phyloP scores from a whole-genome alignment of 2,113 vertebrate genomes.

The Etheostoma cragini region DNA sequence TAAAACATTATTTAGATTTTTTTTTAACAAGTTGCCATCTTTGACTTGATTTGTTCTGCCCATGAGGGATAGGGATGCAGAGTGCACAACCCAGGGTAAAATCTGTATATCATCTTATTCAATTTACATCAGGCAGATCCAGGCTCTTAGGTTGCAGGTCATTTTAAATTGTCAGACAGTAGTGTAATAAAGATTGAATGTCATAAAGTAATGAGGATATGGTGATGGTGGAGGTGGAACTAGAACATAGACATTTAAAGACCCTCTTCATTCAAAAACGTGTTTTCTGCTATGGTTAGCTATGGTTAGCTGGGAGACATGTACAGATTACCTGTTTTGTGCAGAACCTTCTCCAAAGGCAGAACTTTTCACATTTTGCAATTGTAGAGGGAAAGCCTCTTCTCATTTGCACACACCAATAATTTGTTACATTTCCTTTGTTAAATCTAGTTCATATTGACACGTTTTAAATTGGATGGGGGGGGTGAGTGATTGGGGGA shows the following conservation, averaged over 20 bases:
- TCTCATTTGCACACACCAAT: neutral
- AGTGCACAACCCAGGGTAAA: neutral
- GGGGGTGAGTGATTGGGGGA: neutral
- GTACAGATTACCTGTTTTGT: neutral
- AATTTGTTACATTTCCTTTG: neutral
- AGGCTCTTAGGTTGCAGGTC: neutral
- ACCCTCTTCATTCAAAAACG: neutral
- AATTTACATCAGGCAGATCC: neutral
- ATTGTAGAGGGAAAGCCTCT: neutral
- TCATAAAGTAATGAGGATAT: slow-evolving; percentile 55
- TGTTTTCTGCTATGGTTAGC: slow-evolving; percentile 3
- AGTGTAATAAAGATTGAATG: neutral
- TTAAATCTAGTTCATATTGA: neutral
- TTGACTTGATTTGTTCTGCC: neutral
- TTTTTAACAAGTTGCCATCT: neutral
- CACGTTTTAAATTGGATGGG: neutral
- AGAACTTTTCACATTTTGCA: slow-evolving; percentile 6
- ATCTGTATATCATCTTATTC: neutral
- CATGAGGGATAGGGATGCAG: neutral
- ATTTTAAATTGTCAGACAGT: neutral
- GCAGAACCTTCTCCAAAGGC: neutral
- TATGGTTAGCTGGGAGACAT: neutral
- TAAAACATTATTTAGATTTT: neutral
- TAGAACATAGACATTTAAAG: slow-evolving; percentile 47
- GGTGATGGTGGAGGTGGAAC: slow-evolving; percentile 64